Evolutionary conservation across 2,113 vertebrate species (phyloP).

Genomic region (Actenoides hombroni): DNA sequence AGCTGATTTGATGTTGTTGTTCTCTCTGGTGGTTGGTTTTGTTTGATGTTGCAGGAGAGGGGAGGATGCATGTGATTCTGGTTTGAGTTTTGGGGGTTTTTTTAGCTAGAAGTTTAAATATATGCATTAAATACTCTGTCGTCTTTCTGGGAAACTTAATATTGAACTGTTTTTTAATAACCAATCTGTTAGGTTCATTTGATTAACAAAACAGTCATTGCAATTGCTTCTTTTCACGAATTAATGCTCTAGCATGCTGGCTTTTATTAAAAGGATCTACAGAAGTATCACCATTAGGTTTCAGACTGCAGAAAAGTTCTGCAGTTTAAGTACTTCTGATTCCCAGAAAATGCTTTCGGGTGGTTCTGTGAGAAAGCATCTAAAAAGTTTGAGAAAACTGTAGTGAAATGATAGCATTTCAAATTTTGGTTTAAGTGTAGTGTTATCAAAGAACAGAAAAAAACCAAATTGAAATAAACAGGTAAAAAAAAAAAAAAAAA

Average conservation of each 20-base stretch:
- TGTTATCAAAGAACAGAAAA: not conserved
- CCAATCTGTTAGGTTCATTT: not conserved
- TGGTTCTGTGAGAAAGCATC: not conserved
- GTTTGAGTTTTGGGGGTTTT: not conserved
- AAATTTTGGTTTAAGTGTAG: not conserved
- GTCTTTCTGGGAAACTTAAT: not conserved
- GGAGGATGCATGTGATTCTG: accelerated
- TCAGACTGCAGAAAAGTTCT: not conserved
- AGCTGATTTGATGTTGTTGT: not conserved
- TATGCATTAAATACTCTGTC: not conserved
- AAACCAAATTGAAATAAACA: not conserved
- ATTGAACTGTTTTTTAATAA: not conserved
- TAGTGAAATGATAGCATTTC: not conserved
- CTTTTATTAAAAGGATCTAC: not conserved
- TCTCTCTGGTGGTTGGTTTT: not conserved
- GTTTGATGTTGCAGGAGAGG: not conserved
- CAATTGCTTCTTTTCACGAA: not conserved
- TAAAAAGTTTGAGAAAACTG: not conserved
- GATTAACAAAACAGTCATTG: not conserved
- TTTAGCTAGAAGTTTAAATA: not conserved
- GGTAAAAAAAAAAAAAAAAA: not conserved
- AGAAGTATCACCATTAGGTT: not conserved
- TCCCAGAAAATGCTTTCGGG: not conserved
- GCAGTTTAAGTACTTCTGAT: not conserved
- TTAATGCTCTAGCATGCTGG: not conserved